A percentile compares a stretch with the other conserved stretches of the same genome.
Evolutionary conservation across 64 coral and sea anemone species (phyloP).

Genomic region (Catalaphyllia jardinei): DNA sequence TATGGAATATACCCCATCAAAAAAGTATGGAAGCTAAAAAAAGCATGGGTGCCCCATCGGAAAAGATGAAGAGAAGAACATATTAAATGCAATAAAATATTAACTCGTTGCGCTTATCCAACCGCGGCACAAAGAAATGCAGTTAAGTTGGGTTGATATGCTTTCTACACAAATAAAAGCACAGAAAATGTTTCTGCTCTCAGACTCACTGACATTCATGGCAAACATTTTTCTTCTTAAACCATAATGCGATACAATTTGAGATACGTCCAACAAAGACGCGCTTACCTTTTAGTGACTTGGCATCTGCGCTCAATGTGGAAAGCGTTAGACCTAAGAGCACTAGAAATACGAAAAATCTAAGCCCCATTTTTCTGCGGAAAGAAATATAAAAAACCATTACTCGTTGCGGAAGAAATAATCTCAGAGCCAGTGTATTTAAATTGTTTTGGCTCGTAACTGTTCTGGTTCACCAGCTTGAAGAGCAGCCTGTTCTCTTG

Average conservation of each 20-base stretch:
- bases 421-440: not conserved
- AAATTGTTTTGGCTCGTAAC: slow-evolving; percentile 34
- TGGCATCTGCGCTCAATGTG: slow-evolving; percentile 7
- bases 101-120: not conserved
- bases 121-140: not conserved
- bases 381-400: not conserved
- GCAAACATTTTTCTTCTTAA: not conserved
- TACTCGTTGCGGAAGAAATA: not conserved
- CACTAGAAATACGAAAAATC: slow-evolving; percentile 19
- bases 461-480: slow-evolving; percentile 43
- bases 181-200: not conserved
- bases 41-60: not conserved
- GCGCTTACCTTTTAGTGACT: slow-evolving; percentile 40
- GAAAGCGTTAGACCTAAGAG: slow-evolving; percentile 11
- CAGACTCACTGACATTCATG: too few species aligned
- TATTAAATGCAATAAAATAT: slow-evolving; percentile 11
- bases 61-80: not conserved
- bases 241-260: not conserved
- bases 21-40: too few species aligned
- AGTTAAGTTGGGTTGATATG: not conserved
- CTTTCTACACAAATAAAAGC: not conserved
- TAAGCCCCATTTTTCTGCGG: slow-evolving; percentile 7
- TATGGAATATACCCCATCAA: too few species aligned
- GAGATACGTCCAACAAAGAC: not conserved
- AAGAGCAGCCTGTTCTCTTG: not conserved